Evolutionary conservation across 2,797 vertebrate species (phyloP), one percentile per base, ranked within the genome.

Genomic region (Falco peregrinus): DNA sequence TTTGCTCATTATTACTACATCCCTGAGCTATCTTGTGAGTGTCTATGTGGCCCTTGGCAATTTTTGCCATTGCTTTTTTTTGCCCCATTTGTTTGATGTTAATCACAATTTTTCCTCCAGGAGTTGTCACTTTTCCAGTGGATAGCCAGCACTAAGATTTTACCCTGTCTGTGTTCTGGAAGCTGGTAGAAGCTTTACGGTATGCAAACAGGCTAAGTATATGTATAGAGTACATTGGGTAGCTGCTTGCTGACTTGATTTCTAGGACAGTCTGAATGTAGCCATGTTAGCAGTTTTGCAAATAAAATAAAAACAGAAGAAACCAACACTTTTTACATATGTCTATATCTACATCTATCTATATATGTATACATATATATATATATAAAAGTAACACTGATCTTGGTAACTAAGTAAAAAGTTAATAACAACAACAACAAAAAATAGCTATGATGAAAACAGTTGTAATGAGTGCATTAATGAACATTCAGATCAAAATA

Each of bases 91-190:
- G 31, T 80, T 89, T 86, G 51, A 76, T 18, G 76, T 84, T 77
- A 84, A 75, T 88, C 37, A 26, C 16, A 85, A 37, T 86, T 95
- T 91, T 86, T 71, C 69, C 68, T 94, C 39, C 81, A 89, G 87
- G 64, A 85, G 7, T 61, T 84, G 80, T 54, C 81, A 63, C 67
- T 94, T 94, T 93, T 94, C 82, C 79, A 75, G 12, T 54, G 45
- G 45, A 86, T 51, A 91, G 20, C 22, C 37, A 75, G 31, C 19
- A 51, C 22, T 45, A 60, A 65, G 37, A 11, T 81, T 80, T 89
- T 68, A 67, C 64, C 70, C 94, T 2, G 0, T 47, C 75, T 67
- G 1, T 71, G 15, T 57, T 92, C 37, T 85, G 33, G 60, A 89
- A 94, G 63, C 6, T 48, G 54, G 20, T 64, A 20, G 41, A 84